phyloP scores from a whole-genome alignment of 2,113 vertebrate genomes.

The Pseudopipra pipra region DNA sequence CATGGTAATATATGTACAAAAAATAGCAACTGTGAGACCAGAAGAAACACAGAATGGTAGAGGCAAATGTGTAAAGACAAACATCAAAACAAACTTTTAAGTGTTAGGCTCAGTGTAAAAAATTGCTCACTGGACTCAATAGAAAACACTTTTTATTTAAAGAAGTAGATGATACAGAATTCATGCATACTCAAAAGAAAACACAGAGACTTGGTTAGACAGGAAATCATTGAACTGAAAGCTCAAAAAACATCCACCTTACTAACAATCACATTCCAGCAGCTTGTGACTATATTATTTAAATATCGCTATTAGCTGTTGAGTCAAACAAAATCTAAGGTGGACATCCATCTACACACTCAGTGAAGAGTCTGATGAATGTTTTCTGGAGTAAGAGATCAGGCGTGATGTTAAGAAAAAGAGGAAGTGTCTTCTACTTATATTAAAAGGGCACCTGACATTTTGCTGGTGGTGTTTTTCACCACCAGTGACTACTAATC shows the following conservation, averaged over 20 bases:
- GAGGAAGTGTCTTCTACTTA: background rate
- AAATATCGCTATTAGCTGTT: background rate
- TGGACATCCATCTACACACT: background rate
- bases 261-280: background rate
- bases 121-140: background rate
- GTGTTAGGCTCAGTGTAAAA: background rate
- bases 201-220: background rate
- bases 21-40: background rate
- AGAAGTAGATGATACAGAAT: background rate
- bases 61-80: background rate
- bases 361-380: background rate
- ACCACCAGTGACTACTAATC: background rate
- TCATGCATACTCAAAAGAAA: background rate
- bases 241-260: background rate
- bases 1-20: fast-evolving
- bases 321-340: background rate
- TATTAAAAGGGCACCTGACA: background rate
- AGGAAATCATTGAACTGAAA: background rate
- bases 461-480: background rate
- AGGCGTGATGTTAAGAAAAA: background rate
- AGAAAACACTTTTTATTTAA: background rate
- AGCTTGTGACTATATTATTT: background rate
- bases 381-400: background rate
- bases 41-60: background rate
- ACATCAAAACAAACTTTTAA: background rate